Base-by-base conservation (phyloP, 2,113 vertebrate species). In the Paracanthobrama guichenoti region DNA sequence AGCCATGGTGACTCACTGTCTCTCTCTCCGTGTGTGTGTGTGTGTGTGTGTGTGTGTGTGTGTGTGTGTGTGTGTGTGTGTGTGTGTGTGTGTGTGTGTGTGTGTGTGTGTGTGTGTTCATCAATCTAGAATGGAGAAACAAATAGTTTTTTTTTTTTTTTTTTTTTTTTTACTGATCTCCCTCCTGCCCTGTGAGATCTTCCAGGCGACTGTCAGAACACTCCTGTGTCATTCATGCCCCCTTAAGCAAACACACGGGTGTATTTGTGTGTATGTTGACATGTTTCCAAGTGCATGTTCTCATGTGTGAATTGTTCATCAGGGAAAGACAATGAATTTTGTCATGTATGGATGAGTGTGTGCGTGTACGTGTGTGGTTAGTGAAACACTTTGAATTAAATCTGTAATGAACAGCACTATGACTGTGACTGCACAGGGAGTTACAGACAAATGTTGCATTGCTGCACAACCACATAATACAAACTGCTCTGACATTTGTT, bases 71-170 rank as follows among this genome's bases (percentile, higher is more conserved):
- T 46, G 44, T 12, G 44, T 78, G 24, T 66, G 78, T 55, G 57
- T 73, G 79, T 59, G 84, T 78, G 64, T 80, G 86, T 72, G 71
- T 57, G 75, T 67, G 83, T 71, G 72, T 46, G 79, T 60, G 84
- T 75, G 77, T 69, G 77, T 75, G 79, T 57, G 85, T 77, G 64
- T 79, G 86, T 66, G 64, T 67, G 72, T 74, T 88, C 78, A 89
- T 89, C 88, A 90, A 88, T 85, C 84, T 88, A 88, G 89, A 89
- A 87, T 85, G 88, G 79, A 76, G 88, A 91, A 90, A 90, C 81
- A 91, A 93, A 92, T 90, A 86, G 88, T 86, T 89, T 90, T 89
- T 90, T 90, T 90, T 92, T 78, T 42, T 78, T 78, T 86, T 89
- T 90, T 89, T 90, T 90, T 90, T 92, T 78, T 42, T 78, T 78